Evolutionary conservation across 2,888 invertebrate genomes (phyloP).

Genomic region (Cantharis rufa): DNA sequence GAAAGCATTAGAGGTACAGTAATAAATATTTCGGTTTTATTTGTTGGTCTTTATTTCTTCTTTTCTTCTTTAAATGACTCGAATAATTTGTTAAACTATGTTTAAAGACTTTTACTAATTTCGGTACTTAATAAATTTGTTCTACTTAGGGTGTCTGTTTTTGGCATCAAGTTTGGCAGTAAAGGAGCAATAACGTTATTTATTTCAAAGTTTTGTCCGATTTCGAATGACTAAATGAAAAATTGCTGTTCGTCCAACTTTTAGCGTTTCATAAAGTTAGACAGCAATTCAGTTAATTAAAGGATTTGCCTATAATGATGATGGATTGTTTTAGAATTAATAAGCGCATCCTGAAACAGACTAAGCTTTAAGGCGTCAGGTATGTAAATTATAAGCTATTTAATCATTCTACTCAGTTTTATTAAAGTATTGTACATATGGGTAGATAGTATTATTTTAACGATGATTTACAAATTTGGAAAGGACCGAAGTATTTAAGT

Average conservation of each 20-base stretch:
- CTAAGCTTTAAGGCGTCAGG: slow-evolving; percentile 23
- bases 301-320: slow-evolving; percentile 49
- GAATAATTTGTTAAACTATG: background rate
- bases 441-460: background rate
- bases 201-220: slow-evolving; percentile 18
- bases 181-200: background rate
- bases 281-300: slow-evolving; percentile 48
- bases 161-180: background rate
- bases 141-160: background rate
- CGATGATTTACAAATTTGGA: background rate
- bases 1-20: background rate
- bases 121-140: background rate
- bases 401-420: slow-evolving; percentile 21
- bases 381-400: slow-evolving; percentile 17
- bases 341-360: slow-evolving; percentile 37
- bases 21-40: background rate
- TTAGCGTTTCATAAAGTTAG: slow-evolving; percentile 45
- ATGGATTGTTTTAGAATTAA: slow-evolving; percentile 48
- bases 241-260: slow-evolving; percentile 41
- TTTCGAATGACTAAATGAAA: slow-evolving; percentile 35
- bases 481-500: background rate
- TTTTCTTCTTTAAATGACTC: background rate
- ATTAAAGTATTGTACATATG: background rate
- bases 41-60: background rate
- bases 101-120: background rate